These are phyloP conservation scores for Indicator indicator DNA, from an alignment of 2,113 vertebrate species.

Conservation along the genomic window DNA sequence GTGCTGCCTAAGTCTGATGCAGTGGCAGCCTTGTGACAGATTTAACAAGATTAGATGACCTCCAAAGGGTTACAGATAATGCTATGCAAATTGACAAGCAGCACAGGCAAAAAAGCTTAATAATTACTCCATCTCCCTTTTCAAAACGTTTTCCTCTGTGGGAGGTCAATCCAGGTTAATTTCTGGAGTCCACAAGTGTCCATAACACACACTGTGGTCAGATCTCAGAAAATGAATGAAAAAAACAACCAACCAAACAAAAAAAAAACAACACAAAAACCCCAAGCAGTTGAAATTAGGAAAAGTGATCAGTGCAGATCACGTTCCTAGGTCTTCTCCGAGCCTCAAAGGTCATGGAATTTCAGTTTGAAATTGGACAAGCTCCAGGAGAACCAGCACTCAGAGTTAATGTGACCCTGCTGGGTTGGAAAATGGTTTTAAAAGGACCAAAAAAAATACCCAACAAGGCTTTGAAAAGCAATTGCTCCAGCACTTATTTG, in stretches of 20 bases:
- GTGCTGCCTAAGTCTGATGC: not conserved
- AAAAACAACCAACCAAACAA: not conserved
- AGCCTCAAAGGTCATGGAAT: conserved; percentile 43
- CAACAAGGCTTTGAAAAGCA: conserved; percentile 27
- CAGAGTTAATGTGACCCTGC: conserved; percentile 36
- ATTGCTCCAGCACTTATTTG: conserved; percentile 56
- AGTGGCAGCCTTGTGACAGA: conserved; percentile 7
- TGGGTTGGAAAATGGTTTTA: conserved; percentile 53
- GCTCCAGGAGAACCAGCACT: conserved; percentile 25
- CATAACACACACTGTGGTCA: not conserved
- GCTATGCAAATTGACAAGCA: conserved; percentile 60
- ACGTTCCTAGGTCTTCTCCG: conserved; percentile 38
- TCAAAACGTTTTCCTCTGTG: conserved; percentile 45
- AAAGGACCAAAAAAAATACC: conserved; percentile 3
- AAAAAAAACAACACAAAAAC: too few species aligned
- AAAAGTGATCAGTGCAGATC: conserved; percentile 53
- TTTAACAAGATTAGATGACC: conserved; percentile 67
- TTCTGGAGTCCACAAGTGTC: conserved; percentile 34
- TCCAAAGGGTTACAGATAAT: conserved; percentile 43
- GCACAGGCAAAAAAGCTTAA: conserved; percentile 39
- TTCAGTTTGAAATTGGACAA: conserved; percentile 47
- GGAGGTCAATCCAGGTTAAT: conserved; percentile 58
- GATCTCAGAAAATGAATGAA: conserved; percentile 14
- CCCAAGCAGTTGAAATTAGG: not conserved
- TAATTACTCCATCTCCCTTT: conserved; percentile 46